Evolutionary conservation across 37 sponge, comb jelly and placozoan genomes (phyloP), one percentile per base, ranked within the genome.

Genomic region (Spongilla lacustris): DNA sequence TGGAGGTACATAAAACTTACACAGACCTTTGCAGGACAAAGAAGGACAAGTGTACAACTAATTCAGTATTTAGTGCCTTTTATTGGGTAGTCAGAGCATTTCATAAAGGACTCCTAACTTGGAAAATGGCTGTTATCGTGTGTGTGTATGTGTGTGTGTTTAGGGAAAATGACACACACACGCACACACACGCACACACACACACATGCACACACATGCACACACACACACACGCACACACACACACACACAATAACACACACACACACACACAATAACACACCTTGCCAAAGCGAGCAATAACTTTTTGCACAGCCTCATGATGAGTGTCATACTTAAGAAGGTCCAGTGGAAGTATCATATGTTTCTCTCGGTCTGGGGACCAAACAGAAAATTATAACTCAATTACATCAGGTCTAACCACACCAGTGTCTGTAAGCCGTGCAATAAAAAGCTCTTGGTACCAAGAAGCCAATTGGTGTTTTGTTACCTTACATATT

Each of bases 301-400:
- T 26, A 30, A 87, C 90, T 67, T 86, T 41, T 19, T 83, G 67
- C 13, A 83, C 91, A 46, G 35, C 36, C 9, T 41, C 49, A 1
- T 58, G 23, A 70, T 95, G 96, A 9, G 49, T 25, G 6, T 92
- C 89, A 17, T 34, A 87, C 26, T 95, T 58, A 46, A 85, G 14
- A 73, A 95, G 30, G 35, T 95, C 91, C 74, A 95, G 84, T 33
- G 67, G 69, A 11, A 95, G 78, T 37, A 94, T 78, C 49, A 82
- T 78, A 72, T 94, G 95, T 35, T 77, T 30, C 3, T 82, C 85
- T 32, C 83, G 85, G 32, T 85, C 89, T 92, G 75, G 22, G 68
- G 32, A 66, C 26, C n/a, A n/a, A n/a, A n/a, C 33, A 49, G 29
- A 19, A 78, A 6, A 41, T 41, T 29, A 78, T 35, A n/a, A n/a